Base-by-base conservation (phyloP, 2,113 vertebrate species). In the Elephas maximus region DNA sequence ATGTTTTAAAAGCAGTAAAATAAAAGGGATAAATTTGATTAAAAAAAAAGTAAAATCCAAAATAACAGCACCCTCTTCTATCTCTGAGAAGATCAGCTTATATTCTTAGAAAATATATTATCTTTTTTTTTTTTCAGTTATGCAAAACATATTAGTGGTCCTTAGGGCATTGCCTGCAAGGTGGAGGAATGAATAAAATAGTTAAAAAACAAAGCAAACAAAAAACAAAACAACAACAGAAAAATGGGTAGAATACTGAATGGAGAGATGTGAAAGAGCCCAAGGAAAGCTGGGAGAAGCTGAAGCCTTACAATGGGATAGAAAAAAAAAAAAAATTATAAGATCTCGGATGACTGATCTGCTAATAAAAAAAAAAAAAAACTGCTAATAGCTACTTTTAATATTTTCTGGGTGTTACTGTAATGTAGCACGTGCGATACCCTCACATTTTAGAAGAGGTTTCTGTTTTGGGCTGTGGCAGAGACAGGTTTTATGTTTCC, bases 1-100 rank as follows among this genome's bases (percentile, higher is more conserved):
- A 9, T 79, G 65, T 94, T 91, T 8, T 63, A n/a, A 93, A 93
- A 91, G 6, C 20, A 76, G 48, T 94, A 48, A 84, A 67, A 77
- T 37, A 71, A 79, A 48, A 20, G 11, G 18, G 5, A 37, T 65
- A 80, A 60, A 67, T 67, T 18, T 74, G 63, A 95, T 48, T 48
- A 48, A 44, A 62, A 73, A 48, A 62, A 44, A 73, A 24, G 28
- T 80, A 41, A 85, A 77, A 67, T 4, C 21, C 24, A 60, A 23
- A 18, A 21, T 80, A 80, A 57, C 18, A 60, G 33, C 12, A 57
- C n/a, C 62, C 77, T 33, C 83, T 78, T 20, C 23, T 83, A 53
- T 21, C 26, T 77, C 8, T 78, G 62, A 62, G 7, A 30, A 88
- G 20, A 71, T 8, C 41, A 6, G 48, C 41, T 81, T 17, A 63